Conservation (phyloP, 1,140 invertebrate genomes). For the Triops cancriformis region DNA sequence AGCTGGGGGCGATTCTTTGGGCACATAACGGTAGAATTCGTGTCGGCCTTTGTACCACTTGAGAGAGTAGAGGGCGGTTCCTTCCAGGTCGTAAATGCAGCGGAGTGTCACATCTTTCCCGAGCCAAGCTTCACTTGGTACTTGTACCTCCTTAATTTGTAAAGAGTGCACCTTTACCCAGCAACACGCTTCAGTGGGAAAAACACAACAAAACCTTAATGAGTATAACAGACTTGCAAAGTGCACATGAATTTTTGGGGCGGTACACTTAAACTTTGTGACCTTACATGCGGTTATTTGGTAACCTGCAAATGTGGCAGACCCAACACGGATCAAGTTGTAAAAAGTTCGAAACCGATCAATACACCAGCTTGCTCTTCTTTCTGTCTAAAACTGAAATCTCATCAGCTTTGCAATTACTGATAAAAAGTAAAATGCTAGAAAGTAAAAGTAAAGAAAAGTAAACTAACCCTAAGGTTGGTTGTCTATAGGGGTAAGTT, state of each 20-base stretch:
- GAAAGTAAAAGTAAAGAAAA: too few species aligned
- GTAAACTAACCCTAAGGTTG: too few species aligned
- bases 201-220: neutral
- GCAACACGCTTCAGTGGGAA: neutral
- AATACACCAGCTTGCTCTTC: too few species aligned
- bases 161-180: slow-evolving; percentile 23
- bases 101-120: slow-evolving; percentile 55
- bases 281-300: too few species aligned
- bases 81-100: slow-evolving; percentile 62
- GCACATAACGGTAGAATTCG: slow-evolving; percentile 26
- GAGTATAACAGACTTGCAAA: neutral
- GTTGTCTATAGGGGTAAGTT: too few species aligned
- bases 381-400: too few species aligned
- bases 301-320: too few species aligned
- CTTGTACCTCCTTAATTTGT: slow-evolving; percentile 21
- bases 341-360: too few species aligned
- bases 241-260: neutral
- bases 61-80: slow-evolving; percentile 60
- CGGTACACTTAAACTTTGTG: neutral
- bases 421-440: too few species aligned
- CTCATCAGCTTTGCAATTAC: too few species aligned
- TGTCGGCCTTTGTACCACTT: slow-evolving; percentile 71
- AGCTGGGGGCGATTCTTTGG: slow-evolving; percentile 19
- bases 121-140: slow-evolving; percentile 44
- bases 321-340: too few species aligned